Evolutionary conservation across 1,140 invertebrate genomes (phyloP), one percentile per base, ranked within the genome.

Genomic region (Halesus radiatus): DNA sequence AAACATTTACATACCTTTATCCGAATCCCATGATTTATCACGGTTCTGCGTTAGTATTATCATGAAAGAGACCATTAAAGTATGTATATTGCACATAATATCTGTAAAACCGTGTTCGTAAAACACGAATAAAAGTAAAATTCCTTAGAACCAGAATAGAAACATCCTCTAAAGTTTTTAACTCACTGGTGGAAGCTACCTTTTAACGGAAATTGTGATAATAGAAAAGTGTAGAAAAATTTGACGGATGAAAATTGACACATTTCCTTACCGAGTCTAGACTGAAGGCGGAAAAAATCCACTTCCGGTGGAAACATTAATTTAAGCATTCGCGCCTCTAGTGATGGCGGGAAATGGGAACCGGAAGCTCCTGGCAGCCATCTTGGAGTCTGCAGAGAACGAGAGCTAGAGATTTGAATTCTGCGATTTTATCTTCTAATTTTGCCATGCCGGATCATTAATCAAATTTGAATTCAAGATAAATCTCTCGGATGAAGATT

Each of bases 281-380:
- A 78, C 76, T 26, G 13, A 64, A 15, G 64, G n/a, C 32, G 58
- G 62, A 32, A 78, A 78, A 78, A 79, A 73, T 45, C 10, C n/a
- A n/a, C 68, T 73, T 79, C 78, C 78, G 66, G 22, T 52, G 54
- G 68, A 60, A 79, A 73, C 78, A 52, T 79, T 79, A 73, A 79
- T 79, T 79, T 79, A 52, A 18, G 23, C n/a, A 23, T 58, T 73
- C 54, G 78, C 66, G 78, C 68, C 68, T 54, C 29, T 68, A 56
- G 53, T 29, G 4, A 32, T 54, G 26, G 78, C 54, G 66, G 66
- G 66, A 62, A 73, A 73, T 62, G 54, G 54, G 29, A 60, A 26
- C 26, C 76, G 53, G 78, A 73, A 73, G 68, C 32, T 29, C 20
- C 29, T 6, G 54, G 78, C 66, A 22, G 78, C 78, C 78, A 79